These are phyloP conservation scores for Xiphorhynchus elegans DNA, from an alignment of 2,113 vertebrate genomes.

Conservation along the genomic window DNA sequence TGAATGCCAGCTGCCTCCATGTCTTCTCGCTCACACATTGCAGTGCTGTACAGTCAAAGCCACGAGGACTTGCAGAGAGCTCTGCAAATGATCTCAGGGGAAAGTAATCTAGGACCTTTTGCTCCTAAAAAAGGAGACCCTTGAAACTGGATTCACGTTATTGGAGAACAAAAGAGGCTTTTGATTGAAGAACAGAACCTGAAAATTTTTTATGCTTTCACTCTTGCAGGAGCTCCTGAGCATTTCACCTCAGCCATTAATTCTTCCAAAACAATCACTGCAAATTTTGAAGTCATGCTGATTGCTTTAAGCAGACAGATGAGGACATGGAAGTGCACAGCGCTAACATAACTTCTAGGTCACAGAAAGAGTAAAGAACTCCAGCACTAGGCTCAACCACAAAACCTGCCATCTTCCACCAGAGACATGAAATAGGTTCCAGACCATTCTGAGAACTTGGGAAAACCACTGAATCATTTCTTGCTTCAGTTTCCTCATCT, in stretches of 20 bases:
- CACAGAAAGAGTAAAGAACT: background rate
- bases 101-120: background rate
- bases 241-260: background rate
- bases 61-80: background rate
- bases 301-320: background rate
- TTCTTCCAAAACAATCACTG: background rate
- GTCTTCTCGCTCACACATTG: background rate
- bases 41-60: background rate
- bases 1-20: constrained; percentile 29
- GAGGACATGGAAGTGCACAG: background rate
- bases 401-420: background rate
- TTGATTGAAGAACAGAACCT: background rate
- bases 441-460: background rate
- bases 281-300: background rate
- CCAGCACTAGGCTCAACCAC: background rate
- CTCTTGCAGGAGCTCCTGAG: background rate
- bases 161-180: background rate
- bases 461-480: constrained; percentile 26
- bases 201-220: background rate
- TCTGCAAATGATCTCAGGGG: background rate
- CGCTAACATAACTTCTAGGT: background rate
- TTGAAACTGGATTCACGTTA: background rate
- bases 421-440: background rate
- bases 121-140: background rate
- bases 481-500: background rate